Evolutionary conservation across 2,797 vertebrate genomes (phyloP).

Genomic region (Monodelphis domestica): DNA sequence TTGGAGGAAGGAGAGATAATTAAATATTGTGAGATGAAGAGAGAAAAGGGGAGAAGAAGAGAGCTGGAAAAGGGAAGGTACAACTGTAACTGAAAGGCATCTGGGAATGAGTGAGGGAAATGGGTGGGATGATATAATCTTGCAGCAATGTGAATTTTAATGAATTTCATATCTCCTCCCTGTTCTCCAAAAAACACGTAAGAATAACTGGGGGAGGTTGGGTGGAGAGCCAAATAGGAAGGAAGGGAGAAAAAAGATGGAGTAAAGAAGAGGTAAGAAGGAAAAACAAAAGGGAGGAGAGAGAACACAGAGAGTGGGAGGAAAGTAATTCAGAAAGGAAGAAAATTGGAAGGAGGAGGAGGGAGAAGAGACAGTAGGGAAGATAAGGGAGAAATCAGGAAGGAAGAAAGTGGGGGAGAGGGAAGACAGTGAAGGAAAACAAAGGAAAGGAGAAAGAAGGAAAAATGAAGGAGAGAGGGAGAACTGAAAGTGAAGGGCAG

Average conservation of each 20-base stretch:
- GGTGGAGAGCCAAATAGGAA: background rate
- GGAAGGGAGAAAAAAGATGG: background rate
- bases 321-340: background rate
- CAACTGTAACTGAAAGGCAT: background rate
- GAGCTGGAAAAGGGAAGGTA: background rate
- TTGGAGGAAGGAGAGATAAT: background rate
- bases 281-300: background rate
- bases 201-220: constrained; percentile 6
- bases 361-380: background rate
- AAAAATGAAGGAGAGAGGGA: background rate
- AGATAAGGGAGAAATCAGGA: too few species aligned
- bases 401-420: background rate
- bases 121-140: constrained; percentile 64
- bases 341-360: background rate
- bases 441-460: background rate
- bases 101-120: constrained; percentile 14
- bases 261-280: background rate
- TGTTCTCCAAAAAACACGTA: constrained; percentile 42
- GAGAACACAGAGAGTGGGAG: too few species aligned
- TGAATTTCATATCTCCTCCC: constrained; percentile 63
- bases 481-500: background rate
- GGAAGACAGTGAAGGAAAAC: too few species aligned
- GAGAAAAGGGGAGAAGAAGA: background rate
- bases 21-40: background rate
- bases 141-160: constrained; percentile 59